Evolutionary conservation across 2,888 invertebrate genomes (phyloP), one percentile per base, ranked within the genome.

Genomic region (Biston betularia): DNA sequence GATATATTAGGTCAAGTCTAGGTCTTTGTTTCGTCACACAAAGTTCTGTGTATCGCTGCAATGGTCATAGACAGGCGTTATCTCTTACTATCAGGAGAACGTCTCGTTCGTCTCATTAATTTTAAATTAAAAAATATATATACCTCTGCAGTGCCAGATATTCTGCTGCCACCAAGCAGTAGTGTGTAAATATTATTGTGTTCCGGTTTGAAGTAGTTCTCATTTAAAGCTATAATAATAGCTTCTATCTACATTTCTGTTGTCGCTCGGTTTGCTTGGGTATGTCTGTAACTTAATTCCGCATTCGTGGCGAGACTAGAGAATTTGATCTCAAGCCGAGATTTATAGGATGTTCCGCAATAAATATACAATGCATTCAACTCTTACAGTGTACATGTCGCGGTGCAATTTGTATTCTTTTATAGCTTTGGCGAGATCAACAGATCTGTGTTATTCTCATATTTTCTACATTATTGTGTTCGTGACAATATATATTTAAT

Each of bases 241-340:
- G 42, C 11, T 10, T 0, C 11, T 42, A 14, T 46, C 14, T 46
- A 10, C 24, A 11, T 11, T 15, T 9, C 50, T 40, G 49, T 50
- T 42, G 49, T 50, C 49, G 33, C n/a, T 0, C 6, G n/a, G 33
- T 11, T 34, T n/a, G 63, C 10, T 10, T 14, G 24, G 53, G 52
- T 64, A 12, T 53, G 15, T 46, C 66, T 24, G 14, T 8, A 57
- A 34, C 50, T 50, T 54, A 53, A 62, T 53, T 62, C 24, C 53
- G 52, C 53, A 66, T 62, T 66, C 62, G 57, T 12, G 35, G 61
- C 46, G 34, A 15, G 54, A 52, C 33, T 53, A 34, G 40, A 12
- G 56, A 42, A 62, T 62, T 44, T 48, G 65, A 61, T 65, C 65
- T 66, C 8, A 48, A 42, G 35, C 34, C 42, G 57, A 44, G 66